A percentile compares a stretch with the other conserved stretches of the same genome.
Evolutionary conservation across 2,888 invertebrate species (phyloP).

Genomic region (Tineola bisselliella): DNA sequence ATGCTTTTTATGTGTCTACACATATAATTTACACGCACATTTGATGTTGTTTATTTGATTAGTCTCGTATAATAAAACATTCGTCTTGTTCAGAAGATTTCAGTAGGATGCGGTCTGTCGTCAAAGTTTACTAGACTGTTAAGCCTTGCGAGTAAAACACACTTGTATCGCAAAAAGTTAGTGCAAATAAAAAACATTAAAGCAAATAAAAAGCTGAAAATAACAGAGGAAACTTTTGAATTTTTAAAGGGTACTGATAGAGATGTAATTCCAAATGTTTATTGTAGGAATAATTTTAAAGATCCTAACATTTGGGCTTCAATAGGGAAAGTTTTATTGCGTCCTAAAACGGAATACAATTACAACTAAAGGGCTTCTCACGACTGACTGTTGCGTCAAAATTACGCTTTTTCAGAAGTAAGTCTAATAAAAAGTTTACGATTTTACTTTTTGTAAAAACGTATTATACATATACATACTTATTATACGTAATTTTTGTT

Average conservation of each 20-base stretch:
- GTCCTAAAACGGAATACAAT: not conserved
- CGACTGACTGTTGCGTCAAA: not conserved
- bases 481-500: no score
- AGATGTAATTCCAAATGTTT: not conserved
- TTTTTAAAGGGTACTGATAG: not conserved
- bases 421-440: no score
- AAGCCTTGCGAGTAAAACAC: not conserved
- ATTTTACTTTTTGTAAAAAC: no score
- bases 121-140: not conserved
- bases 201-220: not conserved
- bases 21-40: no score
- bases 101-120: not conserved
- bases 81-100: no score
- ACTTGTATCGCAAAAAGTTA: not conserved
- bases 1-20: no score
- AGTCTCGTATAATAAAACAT: no score
- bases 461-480: no score
- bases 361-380: not conserved
- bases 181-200: not conserved
- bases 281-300: not conserved
- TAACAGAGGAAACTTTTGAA: not conserved
- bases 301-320: not conserved
- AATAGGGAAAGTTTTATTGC: not conserved
- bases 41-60: no score
- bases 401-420: not conserved